Evolutionary conservation across 2,888 invertebrate species (phyloP).

Genomic region (Timema cristinae): DNA sequence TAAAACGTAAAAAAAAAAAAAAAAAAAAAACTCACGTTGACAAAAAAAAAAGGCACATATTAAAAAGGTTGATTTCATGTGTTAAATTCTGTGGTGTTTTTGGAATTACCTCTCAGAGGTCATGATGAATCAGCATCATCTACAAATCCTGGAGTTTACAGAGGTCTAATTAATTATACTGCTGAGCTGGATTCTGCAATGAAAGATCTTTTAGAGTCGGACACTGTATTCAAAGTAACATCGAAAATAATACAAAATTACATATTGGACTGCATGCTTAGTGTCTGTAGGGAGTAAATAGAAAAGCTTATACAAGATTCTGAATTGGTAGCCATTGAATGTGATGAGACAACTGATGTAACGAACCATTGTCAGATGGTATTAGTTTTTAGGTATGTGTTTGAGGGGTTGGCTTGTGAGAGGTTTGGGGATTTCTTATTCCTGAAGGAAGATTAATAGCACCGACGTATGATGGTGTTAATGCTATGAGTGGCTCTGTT

Average conservation of each 20-base stretch:
- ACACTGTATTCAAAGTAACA: not conserved
- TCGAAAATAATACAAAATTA: not conserved
- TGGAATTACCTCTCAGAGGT: slow-evolving; percentile 4
- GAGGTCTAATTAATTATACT: not conserved
- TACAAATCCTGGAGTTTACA: not conserved
- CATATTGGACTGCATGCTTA: not conserved
- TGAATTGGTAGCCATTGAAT: not conserved
- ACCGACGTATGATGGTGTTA: too few relatives aligned
- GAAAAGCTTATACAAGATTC: not conserved
- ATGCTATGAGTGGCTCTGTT: too few relatives aligned
- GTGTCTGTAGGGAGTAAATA: not conserved
- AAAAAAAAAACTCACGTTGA: not conserved
- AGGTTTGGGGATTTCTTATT: not conserved
- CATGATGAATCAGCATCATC: not conserved
- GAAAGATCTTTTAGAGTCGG: not conserved
- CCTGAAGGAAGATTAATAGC: not conserved
- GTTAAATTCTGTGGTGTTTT: slow-evolving; percentile 7
- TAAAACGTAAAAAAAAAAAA: not conserved
- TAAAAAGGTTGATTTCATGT: slow-evolving; percentile 4
- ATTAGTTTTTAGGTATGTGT: not conserved
- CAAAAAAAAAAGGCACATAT: not conserved
- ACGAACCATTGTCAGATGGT: not conserved
- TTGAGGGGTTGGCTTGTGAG: not conserved
- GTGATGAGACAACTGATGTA: not conserved
- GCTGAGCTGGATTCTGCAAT: not conserved